Percentiles rank a stretch among this genome's conserved stretches.
Conservation (phyloP, 2,888 invertebrate genomes). For the Opisthograptis luteolata region DNA sequence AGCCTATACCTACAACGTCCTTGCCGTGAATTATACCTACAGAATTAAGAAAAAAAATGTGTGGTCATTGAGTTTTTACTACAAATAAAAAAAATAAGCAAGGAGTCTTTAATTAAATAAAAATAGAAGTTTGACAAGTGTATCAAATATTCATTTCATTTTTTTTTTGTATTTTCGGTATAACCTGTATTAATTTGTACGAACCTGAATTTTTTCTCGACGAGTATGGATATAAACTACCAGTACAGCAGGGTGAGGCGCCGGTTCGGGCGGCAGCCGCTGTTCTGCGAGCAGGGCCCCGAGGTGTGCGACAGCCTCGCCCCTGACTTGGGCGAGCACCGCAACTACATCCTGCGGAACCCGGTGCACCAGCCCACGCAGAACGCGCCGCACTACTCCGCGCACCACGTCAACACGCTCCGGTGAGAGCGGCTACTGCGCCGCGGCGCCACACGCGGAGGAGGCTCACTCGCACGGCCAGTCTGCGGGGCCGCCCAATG, state of each 20-base stretch:
- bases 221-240: constrained; percentile 51
- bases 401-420: constrained; percentile 84
- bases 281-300: constrained; percentile 74
- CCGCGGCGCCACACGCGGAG: too few species aligned
- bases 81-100: too few species aligned
- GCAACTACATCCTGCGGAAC: constrained; percentile 76
- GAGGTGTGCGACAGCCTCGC: constrained; percentile 65
- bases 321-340: constrained; percentile 56
- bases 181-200: too few species aligned
- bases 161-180: too few species aligned
- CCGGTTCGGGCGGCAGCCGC: constrained; percentile 75
- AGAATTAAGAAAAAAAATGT: too few species aligned
- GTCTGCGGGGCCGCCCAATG: constrained; percentile 81
- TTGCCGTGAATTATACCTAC: too few species aligned
- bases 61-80: too few species aligned
- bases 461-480: neutral
- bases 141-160: too few species aligned
- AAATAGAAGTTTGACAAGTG: too few species aligned
- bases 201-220: too few species aligned
- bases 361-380: constrained; percentile 80
- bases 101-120: too few species aligned
- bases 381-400: constrained; percentile 65
- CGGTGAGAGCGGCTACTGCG: constrained; percentile 51
- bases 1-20: too few species aligned
- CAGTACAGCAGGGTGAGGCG: constrained; percentile 72